Evolutionary conservation across 2,797 vertebrate genomes (phyloP).

Genomic region (Tadarida brasiliensis): DNA sequence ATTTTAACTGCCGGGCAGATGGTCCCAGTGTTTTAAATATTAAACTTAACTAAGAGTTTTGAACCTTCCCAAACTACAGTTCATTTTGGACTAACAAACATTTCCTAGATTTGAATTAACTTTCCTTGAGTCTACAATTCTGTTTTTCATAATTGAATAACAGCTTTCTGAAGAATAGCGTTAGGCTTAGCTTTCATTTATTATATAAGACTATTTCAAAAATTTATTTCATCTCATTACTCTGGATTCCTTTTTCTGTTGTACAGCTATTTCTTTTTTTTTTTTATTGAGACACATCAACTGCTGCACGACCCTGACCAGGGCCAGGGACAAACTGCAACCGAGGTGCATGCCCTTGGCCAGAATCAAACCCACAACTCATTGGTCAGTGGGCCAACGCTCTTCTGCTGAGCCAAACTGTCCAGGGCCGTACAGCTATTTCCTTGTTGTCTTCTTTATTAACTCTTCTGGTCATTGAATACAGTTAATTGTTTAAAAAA

Average conservation of each 20-base stretch:
- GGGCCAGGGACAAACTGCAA: too few species aligned
- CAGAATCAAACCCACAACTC: too few species aligned
- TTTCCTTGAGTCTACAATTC: conserved; percentile 3
- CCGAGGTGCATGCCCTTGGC: too few species aligned
- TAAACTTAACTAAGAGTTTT: neutral
- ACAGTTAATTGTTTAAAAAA: neutral
- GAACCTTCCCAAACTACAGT: neutral
- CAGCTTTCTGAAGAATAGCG: conserved; percentile 4
- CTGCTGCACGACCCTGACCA: too few species aligned
- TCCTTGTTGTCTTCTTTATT: neutral
- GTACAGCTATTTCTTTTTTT: neutral
- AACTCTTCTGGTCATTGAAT: neutral
- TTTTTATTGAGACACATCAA: too few species aligned
- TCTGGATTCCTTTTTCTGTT: neutral
- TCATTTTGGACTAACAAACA: conserved; percentile 26
- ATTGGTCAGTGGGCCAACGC: too few species aligned
- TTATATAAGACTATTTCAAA: neutral
- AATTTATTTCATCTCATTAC: neutral
- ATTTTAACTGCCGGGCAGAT: neutral
- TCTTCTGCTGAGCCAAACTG: too few species aligned
- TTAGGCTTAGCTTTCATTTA: conserved; percentile 14
- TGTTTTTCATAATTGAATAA: conserved; percentile 10
- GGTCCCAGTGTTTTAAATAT: neutral
- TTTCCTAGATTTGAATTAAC: conserved; percentile 43
- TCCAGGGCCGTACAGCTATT: neutral